Base-by-base conservation (phyloP, 2,888 invertebrate genomes). In the Tenthredo notha region DNA sequence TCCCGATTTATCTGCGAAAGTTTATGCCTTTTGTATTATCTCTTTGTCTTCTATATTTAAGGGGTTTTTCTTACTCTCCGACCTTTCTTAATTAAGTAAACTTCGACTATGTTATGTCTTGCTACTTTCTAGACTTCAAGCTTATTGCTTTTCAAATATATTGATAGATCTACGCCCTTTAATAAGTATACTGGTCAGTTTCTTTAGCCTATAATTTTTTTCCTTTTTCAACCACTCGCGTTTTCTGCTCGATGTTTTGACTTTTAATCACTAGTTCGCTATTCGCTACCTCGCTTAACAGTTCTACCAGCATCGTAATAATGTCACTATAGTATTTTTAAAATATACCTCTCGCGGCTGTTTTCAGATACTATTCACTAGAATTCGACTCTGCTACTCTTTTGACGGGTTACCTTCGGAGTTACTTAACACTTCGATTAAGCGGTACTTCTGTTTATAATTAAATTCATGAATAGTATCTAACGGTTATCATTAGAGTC, bases 171-270 rank as follows among this genome's bases (percentile, higher is more conserved):
- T 54, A 61, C 61, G 25, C 61, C 61, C 21, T 61, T 25, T 4
- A 12, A 25, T 3, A 25, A 61, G 25, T 9, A 21, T 9, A 21
- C 21, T 61, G 25, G 21, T 25, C 9, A 25, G 2, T 54, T 7
- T 61, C 7, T 61, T 61, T 61, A 61, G 61, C 25, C 61, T 61
- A 61, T 25, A 61, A 61, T 25, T 61, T 61, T 54, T 25, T 4
- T 61, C n/a, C 1, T 21, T 21, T 5, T 61, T 37, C 2, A 37
- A 9, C 21, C 61, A 61, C 61, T 61, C 61, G 61, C 61, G 25
- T 25, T 61, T 61, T 61, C 61, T 61, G 61, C 61, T 61, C 61
- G 61, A 21, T 61, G 61, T 61, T 61, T 21, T 61, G 61, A 61
- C 61, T 25, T 21, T 61, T 25, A 61, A 25, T 25, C 61, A 61